Evolutionary conservation across 2,888 invertebrate genomes (phyloP).

Genomic region (Nezara viridula): DNA sequence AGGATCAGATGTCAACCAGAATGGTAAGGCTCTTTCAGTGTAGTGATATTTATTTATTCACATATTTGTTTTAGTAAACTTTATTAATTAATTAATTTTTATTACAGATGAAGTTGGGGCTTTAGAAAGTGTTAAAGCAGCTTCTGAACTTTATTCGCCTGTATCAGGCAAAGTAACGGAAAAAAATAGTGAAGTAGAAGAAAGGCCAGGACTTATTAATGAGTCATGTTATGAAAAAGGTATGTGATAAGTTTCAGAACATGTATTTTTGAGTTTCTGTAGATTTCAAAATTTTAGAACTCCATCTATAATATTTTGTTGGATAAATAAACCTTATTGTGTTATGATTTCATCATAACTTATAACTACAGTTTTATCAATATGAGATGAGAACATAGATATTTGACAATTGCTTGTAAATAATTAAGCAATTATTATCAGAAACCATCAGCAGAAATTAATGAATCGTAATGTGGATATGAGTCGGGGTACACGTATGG

Average conservation of each 20-base stretch:
- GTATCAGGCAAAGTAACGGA: slow-evolving; percentile 88
- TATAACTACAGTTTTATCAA: too few relatives aligned
- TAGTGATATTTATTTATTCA: background rate
- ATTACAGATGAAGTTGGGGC: slow-evolving; percentile 91
- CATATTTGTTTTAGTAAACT: background rate
- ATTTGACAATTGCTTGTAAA: too few relatives aligned
- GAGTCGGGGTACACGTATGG: too few relatives aligned
- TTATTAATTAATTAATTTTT: slow-evolving; percentile 38
- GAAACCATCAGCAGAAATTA: too few relatives aligned
- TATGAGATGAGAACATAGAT: too few relatives aligned
- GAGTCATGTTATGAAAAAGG: slow-evolving; percentile 91
- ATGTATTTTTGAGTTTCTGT: background rate
- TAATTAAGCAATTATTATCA: too few relatives aligned
- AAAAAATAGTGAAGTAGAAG: slow-evolving; percentile 85
- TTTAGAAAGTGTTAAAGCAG: slow-evolving; percentile 98
- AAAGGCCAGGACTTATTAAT: slow-evolving; percentile 90
- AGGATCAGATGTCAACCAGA: slow-evolving; percentile 77
- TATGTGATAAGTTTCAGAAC: slow-evolving; percentile 67
- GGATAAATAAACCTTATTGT: too few relatives aligned
- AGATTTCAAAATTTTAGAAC: too few relatives aligned
- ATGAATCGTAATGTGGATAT: too few relatives aligned
- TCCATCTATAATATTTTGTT: too few relatives aligned
- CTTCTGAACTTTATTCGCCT: slow-evolving; percentile 96
- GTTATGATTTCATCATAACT: too few relatives aligned
- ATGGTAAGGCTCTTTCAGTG: slow-evolving; percentile 71